phyloP scores from a whole-genome alignment of 2,797 vertebrate genomes.

The Bradypodion pumilum region DNA sequence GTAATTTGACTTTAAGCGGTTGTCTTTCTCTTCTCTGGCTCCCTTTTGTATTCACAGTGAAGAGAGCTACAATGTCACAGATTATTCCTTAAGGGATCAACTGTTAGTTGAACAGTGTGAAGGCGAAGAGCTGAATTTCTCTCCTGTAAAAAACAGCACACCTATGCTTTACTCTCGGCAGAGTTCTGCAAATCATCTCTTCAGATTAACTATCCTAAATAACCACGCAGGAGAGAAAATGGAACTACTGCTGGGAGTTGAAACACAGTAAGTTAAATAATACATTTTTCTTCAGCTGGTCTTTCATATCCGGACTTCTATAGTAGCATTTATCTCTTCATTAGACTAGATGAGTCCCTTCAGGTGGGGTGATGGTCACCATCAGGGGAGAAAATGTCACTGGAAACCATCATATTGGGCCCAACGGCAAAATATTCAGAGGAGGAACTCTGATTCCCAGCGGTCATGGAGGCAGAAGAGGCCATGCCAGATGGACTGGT shows the following conservation, averaged over 20 bases:
- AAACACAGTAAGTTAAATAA: slow-evolving; percentile 86
- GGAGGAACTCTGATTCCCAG: too few species aligned
- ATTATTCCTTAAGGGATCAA: slow-evolving; percentile 88
- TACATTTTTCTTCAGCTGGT: rapidly evolving
- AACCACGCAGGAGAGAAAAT: slow-evolving; percentile 89
- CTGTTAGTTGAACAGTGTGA: slow-evolving; percentile 85
- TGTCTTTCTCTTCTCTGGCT: not conserved
- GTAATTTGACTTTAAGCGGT: rapidly evolving
- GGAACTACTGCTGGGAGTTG: slow-evolving; percentile 87
- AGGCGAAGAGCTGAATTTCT: slow-evolving; percentile 79
- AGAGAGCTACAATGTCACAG: slow-evolving; percentile 92
- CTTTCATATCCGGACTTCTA: not conserved
- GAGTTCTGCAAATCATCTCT: slow-evolving; percentile 79
- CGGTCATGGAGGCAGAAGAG: too few species aligned
- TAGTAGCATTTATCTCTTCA: not conserved
- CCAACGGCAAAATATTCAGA: too few species aligned
- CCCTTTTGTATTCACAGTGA: slow-evolving; percentile 77
- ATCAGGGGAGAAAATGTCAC: too few species aligned
- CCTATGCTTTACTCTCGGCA: slow-evolving; percentile 85
- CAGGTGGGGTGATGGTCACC: too few species aligned
- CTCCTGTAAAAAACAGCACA: slow-evolving; percentile 79
- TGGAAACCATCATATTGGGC: too few species aligned
- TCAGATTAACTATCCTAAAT: slow-evolving; percentile 83
- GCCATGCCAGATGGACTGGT: too few species aligned
- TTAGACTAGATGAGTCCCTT: too few species aligned